A percentile compares a stretch with the other conserved stretches of the same genome.
Conservation (phyloP, 2,888 invertebrate species). For the Tenthredo distinguenda region DNA sequence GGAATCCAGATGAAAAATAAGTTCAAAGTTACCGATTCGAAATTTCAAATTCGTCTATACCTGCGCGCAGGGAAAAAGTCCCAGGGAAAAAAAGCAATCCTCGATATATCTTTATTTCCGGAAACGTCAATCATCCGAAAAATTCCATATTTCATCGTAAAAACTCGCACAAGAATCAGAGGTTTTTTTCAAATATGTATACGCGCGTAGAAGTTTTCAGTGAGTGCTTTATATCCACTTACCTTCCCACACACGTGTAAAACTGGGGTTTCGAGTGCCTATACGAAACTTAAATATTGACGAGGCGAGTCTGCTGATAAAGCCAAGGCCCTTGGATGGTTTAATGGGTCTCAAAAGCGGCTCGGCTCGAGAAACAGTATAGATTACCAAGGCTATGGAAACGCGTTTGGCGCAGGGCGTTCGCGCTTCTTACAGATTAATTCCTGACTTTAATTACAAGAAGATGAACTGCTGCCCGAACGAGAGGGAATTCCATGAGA, state of each 20-base stretch:
- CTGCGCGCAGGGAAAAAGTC: not conserved
- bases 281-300: slow-evolving; percentile 45
- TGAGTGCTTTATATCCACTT: not conserved
- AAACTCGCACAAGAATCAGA: not conserved
- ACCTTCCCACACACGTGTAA: not conserved
- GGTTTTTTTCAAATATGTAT: not conserved
- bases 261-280: slow-evolving; percentile 27
- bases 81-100: not conserved
- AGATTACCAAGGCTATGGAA: slow-evolving; percentile 20
- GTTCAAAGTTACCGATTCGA: not conserved
- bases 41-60: not conserved
- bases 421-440: not conserved
- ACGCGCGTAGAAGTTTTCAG: not conserved
- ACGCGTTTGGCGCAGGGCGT: slow-evolving; percentile 19
- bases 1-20: slow-evolving; percentile 15
- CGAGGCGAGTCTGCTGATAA: slow-evolving; percentile 31
- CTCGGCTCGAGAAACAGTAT: not conserved
- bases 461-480: slow-evolving; percentile 14
- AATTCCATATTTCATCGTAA: not conserved
- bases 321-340: slow-evolving; percentile 31
- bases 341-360: slow-evolving; percentile 32
- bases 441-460: slow-evolving; percentile 17
- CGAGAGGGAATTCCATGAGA: not conserved
- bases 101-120: not conserved
- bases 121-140: not conserved